Conservation (phyloP, 2,113 vertebrate species). For the Formicarius rufipectus region DNA sequence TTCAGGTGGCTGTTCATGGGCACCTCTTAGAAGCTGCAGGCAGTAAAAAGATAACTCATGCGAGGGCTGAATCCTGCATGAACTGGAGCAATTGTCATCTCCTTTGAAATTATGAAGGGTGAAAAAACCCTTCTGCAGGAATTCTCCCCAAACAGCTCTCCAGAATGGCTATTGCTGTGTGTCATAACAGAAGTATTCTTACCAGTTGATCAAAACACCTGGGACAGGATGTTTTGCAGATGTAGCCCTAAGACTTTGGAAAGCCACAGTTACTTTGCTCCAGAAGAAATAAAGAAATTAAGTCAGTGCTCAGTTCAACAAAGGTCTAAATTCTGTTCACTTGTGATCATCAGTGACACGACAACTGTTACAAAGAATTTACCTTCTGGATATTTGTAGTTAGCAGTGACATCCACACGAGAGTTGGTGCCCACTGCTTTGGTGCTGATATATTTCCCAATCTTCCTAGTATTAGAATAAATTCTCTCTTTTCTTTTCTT, state of each 20-base stretch:
- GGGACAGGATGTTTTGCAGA: background rate
- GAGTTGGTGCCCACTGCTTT: slow-evolving; percentile 77
- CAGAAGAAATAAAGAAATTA: background rate
- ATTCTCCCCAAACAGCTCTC: background rate
- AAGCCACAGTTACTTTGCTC: background rate
- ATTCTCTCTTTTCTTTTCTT: slow-evolving; percentile 71
- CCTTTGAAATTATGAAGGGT: background rate
- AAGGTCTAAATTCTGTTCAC: background rate
- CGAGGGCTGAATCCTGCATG: background rate
- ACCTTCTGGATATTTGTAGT: slow-evolving; percentile 88
- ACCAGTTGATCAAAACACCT: background rate
- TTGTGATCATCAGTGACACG: background rate
- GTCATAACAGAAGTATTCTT: background rate
- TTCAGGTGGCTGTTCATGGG: background rate
- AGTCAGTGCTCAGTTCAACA: background rate
- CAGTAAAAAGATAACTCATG: background rate
- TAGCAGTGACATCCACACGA: slow-evolving; percentile 75
- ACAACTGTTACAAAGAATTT: background rate
- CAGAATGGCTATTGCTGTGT: background rate
- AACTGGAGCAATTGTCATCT: background rate
- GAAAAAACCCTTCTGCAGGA: background rate
- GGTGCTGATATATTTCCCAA: slow-evolving; percentile 82
- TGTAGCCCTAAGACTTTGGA: background rate
- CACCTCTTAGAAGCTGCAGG: background rate
- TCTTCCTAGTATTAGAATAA: slow-evolving; percentile 61